These are phyloP conservation scores for Rugalucina vietnamica DNA, from an alignment of 2,888 invertebrate species.

Conservation along the genomic window DNA sequence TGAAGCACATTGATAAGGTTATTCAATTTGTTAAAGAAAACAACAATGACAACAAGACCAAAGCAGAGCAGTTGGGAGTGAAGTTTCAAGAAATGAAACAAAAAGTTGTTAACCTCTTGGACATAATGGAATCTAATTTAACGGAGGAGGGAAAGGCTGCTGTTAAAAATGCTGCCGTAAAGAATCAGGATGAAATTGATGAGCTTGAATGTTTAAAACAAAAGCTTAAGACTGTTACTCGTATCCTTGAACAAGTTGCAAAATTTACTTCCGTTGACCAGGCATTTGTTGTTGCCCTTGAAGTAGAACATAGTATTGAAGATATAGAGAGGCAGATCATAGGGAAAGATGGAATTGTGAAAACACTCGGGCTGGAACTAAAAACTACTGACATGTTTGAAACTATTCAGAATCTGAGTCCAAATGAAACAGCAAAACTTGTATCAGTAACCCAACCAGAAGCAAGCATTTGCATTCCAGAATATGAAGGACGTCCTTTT, in stretches of 20 bases:
- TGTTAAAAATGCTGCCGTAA: not conserved
- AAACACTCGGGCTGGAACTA: not conserved
- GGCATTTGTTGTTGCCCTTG: not conserved
- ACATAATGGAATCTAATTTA: not conserved
- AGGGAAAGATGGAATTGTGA: not conserved
- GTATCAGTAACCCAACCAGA: not conserved
- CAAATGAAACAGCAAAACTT: not conserved
- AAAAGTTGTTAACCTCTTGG: not conserved
- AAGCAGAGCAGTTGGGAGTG: not conserved
- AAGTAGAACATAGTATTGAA: not conserved
- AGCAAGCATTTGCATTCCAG: not conserved
- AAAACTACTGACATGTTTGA: not conserved
- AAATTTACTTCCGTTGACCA: not conserved
- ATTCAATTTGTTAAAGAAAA: not conserved
- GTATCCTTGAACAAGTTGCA: not conserved
- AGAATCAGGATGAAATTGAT: not conserved
- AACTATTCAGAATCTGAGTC: not conserved
- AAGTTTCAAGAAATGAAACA: not conserved
- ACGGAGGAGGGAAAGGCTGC: not conserved
- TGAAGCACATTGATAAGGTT: not conserved
- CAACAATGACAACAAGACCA: not conserved
- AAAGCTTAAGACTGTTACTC: not conserved
- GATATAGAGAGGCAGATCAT: not conserved
- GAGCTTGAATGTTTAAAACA: not conserved
- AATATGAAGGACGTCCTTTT: not conserved